A percentile compares a stretch with the other conserved stretches of the same genome.
These are phyloP conservation scores for Mixornis gularis DNA, from an alignment of 2,113 vertebrate species.

Conservation along the genomic window DNA sequence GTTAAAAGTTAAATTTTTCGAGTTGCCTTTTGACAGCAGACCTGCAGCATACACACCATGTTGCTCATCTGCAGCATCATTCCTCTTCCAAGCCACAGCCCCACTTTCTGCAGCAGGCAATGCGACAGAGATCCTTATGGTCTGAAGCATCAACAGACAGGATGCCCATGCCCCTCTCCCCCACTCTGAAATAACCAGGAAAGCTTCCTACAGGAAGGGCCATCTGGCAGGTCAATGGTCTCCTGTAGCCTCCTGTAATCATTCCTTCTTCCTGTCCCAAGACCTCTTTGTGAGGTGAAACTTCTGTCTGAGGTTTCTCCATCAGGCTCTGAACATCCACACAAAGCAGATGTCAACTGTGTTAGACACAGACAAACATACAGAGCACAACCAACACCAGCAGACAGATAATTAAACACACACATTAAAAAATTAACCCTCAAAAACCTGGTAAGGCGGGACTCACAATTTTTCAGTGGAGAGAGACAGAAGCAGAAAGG, in stretches of 20 bases:
- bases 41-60: neutral
- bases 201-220: neutral
- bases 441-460: neutral
- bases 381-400: neutral
- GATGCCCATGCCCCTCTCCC: neutral
- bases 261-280: neutral
- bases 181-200: neutral
- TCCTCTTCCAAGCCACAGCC: neutral
- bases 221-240: neutral
- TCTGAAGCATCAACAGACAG: neutral
- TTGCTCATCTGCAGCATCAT: neutral
- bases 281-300: neutral
- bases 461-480: neutral
- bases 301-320: neutral
- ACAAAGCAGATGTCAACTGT: accelerated
- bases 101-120: neutral
- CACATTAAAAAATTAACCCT: neutral
- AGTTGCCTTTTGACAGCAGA: neutral
- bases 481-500: neutral
- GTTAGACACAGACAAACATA: neutral
- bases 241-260: neutral
- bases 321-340: neutral
- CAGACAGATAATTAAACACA: neutral
- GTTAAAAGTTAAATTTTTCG: neutral
- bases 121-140: neutral